Conservation (phyloP, 1,140 invertebrate genomes). For the Metopolophium dirhodum region DNA sequence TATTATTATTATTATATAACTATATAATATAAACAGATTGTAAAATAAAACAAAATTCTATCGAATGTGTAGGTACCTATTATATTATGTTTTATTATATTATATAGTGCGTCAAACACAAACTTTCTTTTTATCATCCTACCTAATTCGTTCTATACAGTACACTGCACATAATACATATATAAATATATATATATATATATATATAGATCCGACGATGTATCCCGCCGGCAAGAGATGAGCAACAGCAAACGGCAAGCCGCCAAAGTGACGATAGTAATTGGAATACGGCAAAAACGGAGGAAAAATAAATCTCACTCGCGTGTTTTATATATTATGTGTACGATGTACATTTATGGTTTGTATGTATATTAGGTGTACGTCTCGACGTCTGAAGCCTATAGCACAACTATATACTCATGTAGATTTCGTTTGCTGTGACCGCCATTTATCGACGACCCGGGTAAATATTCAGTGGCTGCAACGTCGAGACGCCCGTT, state of each 20-base stretch:
- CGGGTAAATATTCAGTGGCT: neutral
- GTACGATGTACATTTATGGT: too few species aligned
- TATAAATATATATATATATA: too few species aligned
- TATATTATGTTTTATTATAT: neutral
- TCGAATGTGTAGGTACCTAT: neutral
- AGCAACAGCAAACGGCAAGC: neutral
- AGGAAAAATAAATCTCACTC: neutral
- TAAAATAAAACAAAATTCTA: constrained; percentile 26
- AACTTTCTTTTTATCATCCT: neutral
- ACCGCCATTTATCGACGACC: neutral
- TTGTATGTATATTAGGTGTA: too few species aligned
- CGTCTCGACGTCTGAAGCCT: too few species aligned
- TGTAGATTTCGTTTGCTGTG: too few species aligned
- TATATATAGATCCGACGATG: too few species aligned
- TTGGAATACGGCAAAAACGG: neutral
- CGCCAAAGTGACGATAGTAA: too few species aligned
- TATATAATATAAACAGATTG: neutral
- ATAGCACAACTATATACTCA: too few species aligned
- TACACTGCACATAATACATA: too few species aligned
- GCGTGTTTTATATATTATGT: too few species aligned
- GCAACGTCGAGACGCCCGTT: neutral
- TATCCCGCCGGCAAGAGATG: neutral
- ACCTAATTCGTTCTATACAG: neutral
- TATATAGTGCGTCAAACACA: neutral
- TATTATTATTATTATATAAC: neutral